These are phyloP conservation scores for Aleiodes leptofemur DNA, from an alignment of 2,888 invertebrate species.

Conservation along the genomic window DNA sequence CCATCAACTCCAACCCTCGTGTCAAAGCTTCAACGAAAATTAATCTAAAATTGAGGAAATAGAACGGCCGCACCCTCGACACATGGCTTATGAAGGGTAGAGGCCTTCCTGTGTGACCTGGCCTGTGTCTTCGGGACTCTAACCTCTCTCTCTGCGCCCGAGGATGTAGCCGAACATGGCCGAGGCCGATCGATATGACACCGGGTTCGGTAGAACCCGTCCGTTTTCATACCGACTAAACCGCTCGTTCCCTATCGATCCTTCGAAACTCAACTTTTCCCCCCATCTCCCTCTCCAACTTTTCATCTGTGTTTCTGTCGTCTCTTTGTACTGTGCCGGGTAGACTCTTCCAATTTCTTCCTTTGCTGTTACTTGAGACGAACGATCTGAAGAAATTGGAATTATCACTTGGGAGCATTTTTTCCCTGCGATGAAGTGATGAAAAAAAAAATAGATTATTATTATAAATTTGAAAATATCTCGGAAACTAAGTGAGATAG, in stretches of 20 bases:
- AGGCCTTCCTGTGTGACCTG: conserved; percentile 26
- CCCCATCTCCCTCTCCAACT: not conserved
- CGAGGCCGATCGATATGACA: conserved; percentile 40
- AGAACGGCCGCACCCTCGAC: conserved; percentile 35
- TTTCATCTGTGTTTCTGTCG: too few species aligned
- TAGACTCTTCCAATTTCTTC: too few species aligned
- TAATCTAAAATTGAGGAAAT: conserved; percentile 17
- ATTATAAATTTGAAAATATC: too few species aligned
- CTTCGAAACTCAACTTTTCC: conserved; percentile 19
- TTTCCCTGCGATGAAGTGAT: too few species aligned
- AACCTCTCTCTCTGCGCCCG: conserved; percentile 47
- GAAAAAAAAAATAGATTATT: too few species aligned
- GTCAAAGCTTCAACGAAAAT: too few species aligned
- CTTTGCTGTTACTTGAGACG: too few species aligned
- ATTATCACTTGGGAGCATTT: conserved; percentile 29
- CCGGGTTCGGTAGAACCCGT: conserved; percentile 30
- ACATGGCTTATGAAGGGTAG: conserved; percentile 18
- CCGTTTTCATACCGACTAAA: conserved; percentile 44
- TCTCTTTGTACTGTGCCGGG: conserved; percentile 18
- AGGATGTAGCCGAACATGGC: conserved; percentile 45
- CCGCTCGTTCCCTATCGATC: conserved; percentile 37
- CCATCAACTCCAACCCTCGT: too few species aligned
- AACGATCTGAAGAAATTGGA: not conserved
- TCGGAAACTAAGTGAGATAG: too few species aligned
- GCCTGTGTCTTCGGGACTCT: conserved; percentile 39